A percentile compares a stretch with the other conserved stretches of the same genome.
phyloP scores from a whole-genome alignment of 1,140 invertebrate species.

The Drosophila littoralis region DNA sequence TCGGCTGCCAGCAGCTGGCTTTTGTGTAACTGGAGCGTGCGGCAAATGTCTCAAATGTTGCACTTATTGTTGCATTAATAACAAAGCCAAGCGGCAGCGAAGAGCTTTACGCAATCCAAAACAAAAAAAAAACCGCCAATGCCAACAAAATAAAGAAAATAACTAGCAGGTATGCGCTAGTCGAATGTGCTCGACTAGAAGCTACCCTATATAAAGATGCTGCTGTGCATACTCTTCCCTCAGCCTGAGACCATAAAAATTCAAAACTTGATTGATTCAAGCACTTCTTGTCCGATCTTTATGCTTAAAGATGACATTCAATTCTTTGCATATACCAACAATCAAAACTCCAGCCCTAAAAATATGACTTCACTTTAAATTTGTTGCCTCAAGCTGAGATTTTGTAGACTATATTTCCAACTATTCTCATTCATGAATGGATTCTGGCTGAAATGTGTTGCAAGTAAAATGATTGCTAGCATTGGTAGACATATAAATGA shows the following conservation, averaged over 20 bases:
- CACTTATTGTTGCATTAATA: conserved; percentile 46
- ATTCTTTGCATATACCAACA: too few species aligned
- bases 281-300: too few species aligned
- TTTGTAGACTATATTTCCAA: too few species aligned
- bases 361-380: too few species aligned
- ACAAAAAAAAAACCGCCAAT: conserved; percentile 3
- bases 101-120: conserved; percentile 22
- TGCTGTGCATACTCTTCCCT: too few species aligned
- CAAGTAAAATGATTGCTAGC: conserved; percentile 22
- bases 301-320: too few species aligned
- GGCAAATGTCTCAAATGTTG: conserved; percentile 42
- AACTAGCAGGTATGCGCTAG: not conserved
- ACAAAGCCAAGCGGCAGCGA: conserved; percentile 15
- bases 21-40: conserved; percentile 64
- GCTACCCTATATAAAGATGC: not conserved
- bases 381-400: too few species aligned
- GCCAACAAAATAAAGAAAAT: conserved; percentile 33
- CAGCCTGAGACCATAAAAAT: too few species aligned
- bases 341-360: too few species aligned
- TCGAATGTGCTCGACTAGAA: not conserved
- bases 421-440: not conserved
- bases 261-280: too few species aligned
- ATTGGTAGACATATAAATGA: conserved; percentile 70
- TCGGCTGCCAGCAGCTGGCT: conserved; percentile 16
- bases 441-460: conserved; percentile 1